Evolutionary conservation across 2,888 invertebrate genomes (phyloP).

Genomic region (Theretra japonica): DNA sequence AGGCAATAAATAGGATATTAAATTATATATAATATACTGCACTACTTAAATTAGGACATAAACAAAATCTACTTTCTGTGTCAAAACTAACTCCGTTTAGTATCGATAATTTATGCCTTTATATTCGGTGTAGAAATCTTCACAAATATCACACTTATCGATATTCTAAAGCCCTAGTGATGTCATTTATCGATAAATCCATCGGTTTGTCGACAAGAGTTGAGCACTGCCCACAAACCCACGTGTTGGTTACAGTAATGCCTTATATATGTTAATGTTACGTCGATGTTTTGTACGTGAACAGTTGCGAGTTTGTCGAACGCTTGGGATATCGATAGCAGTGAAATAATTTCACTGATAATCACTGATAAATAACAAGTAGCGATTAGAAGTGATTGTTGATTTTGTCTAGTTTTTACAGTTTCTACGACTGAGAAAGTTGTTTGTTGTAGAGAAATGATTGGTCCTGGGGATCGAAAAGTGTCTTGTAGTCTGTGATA

Average conservation of each 20-base stretch:
- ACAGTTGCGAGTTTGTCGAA: neutral
- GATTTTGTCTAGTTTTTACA: too few species aligned
- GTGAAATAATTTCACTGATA: too few species aligned
- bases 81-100: too few species aligned
- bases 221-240: conserved; percentile 21
- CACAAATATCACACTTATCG: neutral
- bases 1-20: neutral
- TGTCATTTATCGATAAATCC: conserved; percentile 21
- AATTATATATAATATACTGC: too few species aligned
- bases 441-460: too few species aligned
- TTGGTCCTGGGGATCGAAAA: too few species aligned
- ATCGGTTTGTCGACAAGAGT: neutral
- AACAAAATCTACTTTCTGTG: too few species aligned
- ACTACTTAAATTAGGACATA: too few species aligned
- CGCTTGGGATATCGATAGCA: neutral
- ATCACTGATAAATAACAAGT: too few species aligned
- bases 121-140: neutral
- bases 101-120: neutral
- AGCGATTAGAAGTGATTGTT: too few species aligned
- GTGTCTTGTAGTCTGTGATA: too few species aligned
- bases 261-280: conserved; percentile 1
- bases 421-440: too few species aligned
- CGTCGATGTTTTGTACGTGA: conserved; percentile 1
- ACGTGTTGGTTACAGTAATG: conserved; percentile 8
- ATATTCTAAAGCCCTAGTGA: neutral